phyloP scores from a whole-genome alignment of 2,113 vertebrate species.

The Rhineura floridana region DNA sequence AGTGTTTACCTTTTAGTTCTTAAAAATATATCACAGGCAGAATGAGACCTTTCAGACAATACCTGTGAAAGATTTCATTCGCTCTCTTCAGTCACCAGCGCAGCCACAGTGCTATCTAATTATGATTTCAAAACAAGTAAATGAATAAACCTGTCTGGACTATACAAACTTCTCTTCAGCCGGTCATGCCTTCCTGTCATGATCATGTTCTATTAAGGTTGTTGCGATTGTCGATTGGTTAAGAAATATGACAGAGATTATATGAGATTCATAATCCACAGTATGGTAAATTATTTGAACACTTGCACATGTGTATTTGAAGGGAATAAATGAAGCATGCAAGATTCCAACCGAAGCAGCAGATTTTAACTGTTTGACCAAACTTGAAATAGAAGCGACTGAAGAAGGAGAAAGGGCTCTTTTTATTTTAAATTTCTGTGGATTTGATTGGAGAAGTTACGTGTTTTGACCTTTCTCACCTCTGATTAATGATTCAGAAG shows the following conservation, averaged over 20 bases:
- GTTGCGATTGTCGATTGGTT: constrained; percentile 5
- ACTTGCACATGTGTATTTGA: constrained; percentile 63
- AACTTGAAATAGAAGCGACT: constrained; percentile 75
- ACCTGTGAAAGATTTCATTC: constrained; percentile 26
- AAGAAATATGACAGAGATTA: constrained; percentile 26
- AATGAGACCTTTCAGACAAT: neutral
- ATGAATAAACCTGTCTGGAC: constrained; percentile 31
- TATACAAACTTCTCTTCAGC: constrained; percentile 40
- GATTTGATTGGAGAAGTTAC: constrained; percentile 16
- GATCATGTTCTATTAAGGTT: neutral
- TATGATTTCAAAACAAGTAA: constrained; percentile 31
- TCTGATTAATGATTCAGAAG: constrained; percentile 33
- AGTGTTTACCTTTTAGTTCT: neutral
- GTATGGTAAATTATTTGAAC: constrained; percentile 48
- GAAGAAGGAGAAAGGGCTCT: constrained; percentile 69
- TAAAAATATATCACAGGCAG: neutral
- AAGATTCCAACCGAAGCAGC: constrained; percentile 62
- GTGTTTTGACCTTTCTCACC: neutral
- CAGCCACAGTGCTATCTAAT: constrained; percentile 14
- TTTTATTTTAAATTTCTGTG: constrained; percentile 27
- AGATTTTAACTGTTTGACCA: constrained; percentile 79
- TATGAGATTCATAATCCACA: constrained; percentile 39
- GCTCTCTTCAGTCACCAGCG: constrained; percentile 17
- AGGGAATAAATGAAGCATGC: constrained; percentile 81
- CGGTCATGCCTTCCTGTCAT: constrained; percentile 41